A percentile compares a stretch with the other conserved stretches of the same genome.
Evolutionary conservation across 2,113 vertebrate species (phyloP).

Genomic region (Agapornis roseicollis): DNA sequence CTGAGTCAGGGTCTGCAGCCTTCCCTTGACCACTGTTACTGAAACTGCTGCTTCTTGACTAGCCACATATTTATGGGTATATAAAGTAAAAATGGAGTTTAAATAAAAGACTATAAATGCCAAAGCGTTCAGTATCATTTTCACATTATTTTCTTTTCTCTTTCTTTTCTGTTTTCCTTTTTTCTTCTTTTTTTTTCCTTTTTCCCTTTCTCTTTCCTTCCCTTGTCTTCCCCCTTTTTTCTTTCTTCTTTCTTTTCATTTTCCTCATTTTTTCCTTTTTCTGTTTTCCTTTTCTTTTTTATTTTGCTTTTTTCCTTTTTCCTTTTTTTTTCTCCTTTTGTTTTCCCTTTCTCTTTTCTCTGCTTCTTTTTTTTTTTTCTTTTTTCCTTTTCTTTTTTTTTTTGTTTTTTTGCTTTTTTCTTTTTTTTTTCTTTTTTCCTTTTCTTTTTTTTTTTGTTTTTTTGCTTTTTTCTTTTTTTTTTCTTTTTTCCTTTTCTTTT

Average conservation of each 20-base stretch:
- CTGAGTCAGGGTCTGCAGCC: neutral
- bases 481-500: neutral
- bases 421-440: neutral
- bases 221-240: neutral
- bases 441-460: neutral
- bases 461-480: neutral
- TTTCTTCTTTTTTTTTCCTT: neutral
- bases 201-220: neutral
- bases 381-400: neutral
- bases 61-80: neutral
- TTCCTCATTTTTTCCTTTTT: neutral
- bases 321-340: neutral
- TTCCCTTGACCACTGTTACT: neutral
- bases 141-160: no score
- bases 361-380: neutral
- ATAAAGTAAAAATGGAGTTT: neutral
- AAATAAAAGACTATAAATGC: neutral
- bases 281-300: rapidly evolving
- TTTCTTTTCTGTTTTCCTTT: neutral
- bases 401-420: neutral
- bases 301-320: neutral
- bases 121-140: neutral
- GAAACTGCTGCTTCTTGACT: neutral
- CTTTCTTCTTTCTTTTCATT: neutral
- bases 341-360: rapidly evolving